phyloP scores from a whole-genome alignment of 2,797 vertebrate species.

The Scomberomorus guttatus region DNA sequence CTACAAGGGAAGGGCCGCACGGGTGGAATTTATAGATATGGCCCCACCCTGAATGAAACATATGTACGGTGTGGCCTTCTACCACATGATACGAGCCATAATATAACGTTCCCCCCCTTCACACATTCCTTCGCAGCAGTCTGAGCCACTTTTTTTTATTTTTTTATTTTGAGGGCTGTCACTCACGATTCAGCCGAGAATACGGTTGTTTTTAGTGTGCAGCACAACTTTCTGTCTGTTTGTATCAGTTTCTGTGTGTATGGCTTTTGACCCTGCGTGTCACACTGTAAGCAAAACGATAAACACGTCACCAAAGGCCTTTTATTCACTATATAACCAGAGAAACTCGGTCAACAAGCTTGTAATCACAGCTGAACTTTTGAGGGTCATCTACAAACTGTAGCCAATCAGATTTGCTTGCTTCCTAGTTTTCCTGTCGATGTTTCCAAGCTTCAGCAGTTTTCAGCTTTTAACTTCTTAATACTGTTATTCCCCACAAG shows the following conservation, averaged over 20 bases:
- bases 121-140: slow-evolving; percentile 68
- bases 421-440: slow-evolving; percentile 22
- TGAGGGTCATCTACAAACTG: slow-evolving; percentile 47
- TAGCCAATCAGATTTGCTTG: slow-evolving; percentile 30
- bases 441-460: slow-evolving; percentile 21
- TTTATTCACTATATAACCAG: slow-evolving; percentile 28
- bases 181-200: slow-evolving; percentile 52
- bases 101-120: slow-evolving; percentile 62
- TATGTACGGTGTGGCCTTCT: slow-evolving; percentile 57
- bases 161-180: slow-evolving; percentile 45
- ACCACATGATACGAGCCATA: slow-evolving; percentile 72
- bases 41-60: slow-evolving; percentile 75
- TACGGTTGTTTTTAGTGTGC: slow-evolving; percentile 36
- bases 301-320: slow-evolving; percentile 11
- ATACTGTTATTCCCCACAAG: no score
- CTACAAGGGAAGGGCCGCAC: slow-evolving; percentile 70
- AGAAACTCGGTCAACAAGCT: slow-evolving; percentile 31
- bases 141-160: slow-evolving; percentile 46
- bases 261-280: slow-evolving; percentile 13
- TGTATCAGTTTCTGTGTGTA: slow-evolving; percentile 5
- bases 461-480: slow-evolving; percentile 19
- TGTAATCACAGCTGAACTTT: slow-evolving; percentile 42
- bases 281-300: slow-evolving; percentile 10
- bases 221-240: slow-evolving; percentile 20
- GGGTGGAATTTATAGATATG: slow-evolving; percentile 75